These are phyloP conservation scores for Lissonota sp. DNA, from an alignment of 2,888 invertebrate species.

Conservation along the genomic window DNA sequence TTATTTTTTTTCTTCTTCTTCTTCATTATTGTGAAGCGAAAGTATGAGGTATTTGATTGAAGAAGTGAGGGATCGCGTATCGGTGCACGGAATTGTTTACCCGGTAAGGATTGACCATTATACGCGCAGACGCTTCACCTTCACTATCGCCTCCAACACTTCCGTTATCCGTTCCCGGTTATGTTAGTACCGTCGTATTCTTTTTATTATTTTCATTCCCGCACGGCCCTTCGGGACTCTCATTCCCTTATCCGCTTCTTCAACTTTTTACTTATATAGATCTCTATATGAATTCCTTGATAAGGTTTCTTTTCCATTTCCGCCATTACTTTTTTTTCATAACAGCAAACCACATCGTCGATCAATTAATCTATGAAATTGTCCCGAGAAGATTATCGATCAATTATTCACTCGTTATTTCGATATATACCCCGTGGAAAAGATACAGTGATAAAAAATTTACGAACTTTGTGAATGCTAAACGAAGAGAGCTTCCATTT, in stretches of 20 bases:
- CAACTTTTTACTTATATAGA: slow-evolving; percentile 20
- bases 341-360: slow-evolving; percentile 26
- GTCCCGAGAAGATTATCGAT: slow-evolving; percentile 43
- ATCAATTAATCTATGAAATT: slow-evolving; percentile 48
- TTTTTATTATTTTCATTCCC: slow-evolving; percentile 65
- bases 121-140: slow-evolving; percentile 72
- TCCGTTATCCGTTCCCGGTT: slow-evolving; percentile 41
- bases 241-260: slow-evolving; percentile 24
- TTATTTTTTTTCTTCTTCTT: slow-evolving; percentile 16
- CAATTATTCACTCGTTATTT: slow-evolving; percentile 47
- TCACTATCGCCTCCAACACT: slow-evolving; percentile 44
- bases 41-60: slow-evolving; percentile 77
- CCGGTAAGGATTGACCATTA: slow-evolving; percentile 76
- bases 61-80: slow-evolving; percentile 58
- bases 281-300: slow-evolving; percentile 12
- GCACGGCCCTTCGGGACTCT: slow-evolving; percentile 31
- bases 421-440: neutral
- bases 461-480: neutral
- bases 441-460: neutral
- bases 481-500: too few species aligned
- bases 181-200: slow-evolving; percentile 45
- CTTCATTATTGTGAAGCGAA: slow-evolving; percentile 19
- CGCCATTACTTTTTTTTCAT: slow-evolving; percentile 25
- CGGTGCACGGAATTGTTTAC: slow-evolving; percentile 74
- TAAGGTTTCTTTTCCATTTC: slow-evolving; percentile 28